Conservation (phyloP, 2,888 invertebrate species). For the Drymonia ruficornis region DNA sequence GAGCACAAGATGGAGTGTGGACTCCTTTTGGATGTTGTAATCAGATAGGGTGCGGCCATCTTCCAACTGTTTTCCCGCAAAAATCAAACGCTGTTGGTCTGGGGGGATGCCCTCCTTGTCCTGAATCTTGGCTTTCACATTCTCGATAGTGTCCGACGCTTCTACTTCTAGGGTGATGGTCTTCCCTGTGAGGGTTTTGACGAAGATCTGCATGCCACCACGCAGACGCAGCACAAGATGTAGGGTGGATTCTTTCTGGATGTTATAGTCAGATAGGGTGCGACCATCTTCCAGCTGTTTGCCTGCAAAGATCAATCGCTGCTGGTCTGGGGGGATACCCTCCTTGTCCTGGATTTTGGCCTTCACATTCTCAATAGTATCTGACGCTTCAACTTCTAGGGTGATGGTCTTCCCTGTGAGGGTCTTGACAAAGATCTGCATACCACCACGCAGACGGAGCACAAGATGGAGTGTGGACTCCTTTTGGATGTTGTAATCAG, state of each 20-base stretch:
- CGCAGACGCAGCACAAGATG: constrained; percentile 62
- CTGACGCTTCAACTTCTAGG: constrained; percentile 63
- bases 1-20: constrained; percentile 64
- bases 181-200: constrained; percentile 64
- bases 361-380: constrained; percentile 72
- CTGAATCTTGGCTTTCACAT: constrained; percentile 68
- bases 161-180: constrained; percentile 66
- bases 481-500: constrained; percentile 68
- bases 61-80: constrained; percentile 68
- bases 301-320: constrained; percentile 64
- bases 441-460: constrained; percentile 62
- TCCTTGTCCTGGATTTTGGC: constrained; percentile 73
- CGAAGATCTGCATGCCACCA: constrained; percentile 73
- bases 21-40: constrained; percentile 73
- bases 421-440: constrained; percentile 69
- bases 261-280: constrained; percentile 64
- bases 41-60: constrained; percentile 71
- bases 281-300: constrained; percentile 67
- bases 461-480: constrained; percentile 64
- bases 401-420: constrained; percentile 66
- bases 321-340: constrained; percentile 69
- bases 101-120: constrained; percentile 69
- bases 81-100: constrained; percentile 65
- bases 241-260: constrained; percentile 64
- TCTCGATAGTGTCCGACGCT: constrained; percentile 64